Evolutionary conservation across 2,797 vertebrate species (phyloP), one percentile per base, ranked within the genome.

Genomic region (Crotalus adamanteus): DNA sequence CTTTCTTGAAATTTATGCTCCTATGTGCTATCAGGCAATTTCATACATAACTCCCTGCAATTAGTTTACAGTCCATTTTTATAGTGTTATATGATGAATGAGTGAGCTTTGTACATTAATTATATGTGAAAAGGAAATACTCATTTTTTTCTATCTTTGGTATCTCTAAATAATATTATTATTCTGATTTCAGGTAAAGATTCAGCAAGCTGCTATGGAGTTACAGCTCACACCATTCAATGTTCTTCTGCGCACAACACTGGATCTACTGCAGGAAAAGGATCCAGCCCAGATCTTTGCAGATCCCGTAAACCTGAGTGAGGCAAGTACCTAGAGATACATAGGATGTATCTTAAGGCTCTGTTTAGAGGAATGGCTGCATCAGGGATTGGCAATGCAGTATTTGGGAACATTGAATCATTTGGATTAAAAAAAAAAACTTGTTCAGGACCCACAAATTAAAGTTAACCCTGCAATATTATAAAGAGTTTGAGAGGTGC

Each of bases 221-320:
- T 95, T 99, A 57, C 98, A 98, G 96, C 97, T 99, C 93, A 99
- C 98, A 53, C 99, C 99, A 0, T 98, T 99, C 3, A 98, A 98
- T 3, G 97, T 99, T 14, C 98, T 99, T 61, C 97, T 99, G 18
- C 98, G 98, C 93, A 98, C 98, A 42, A 99, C 99, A 0, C 97
- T 99, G 96, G 98, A 99, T 94, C 98, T 99, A 95, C 98, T 99
- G 92, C 99, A 99, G 95, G 99, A 99, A 96, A 99, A 99, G 95
- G 99, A 99, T 94, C 97, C 98, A 0, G 98, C 98, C 26, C 98
- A 99, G 94, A 99, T 99, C 96, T 99, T 99, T 65, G 98, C 98
- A 1, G 98, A 99, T 92, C 99, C 99, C 0, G 99, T 99, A 94
- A 98, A 98, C 96, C 97, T 99, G 4, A 98, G 98, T 9, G 99